These are phyloP conservation scores for Archivesica marissinica DNA, from an alignment of 1,140 invertebrate genomes.

Conservation along the genomic window DNA sequence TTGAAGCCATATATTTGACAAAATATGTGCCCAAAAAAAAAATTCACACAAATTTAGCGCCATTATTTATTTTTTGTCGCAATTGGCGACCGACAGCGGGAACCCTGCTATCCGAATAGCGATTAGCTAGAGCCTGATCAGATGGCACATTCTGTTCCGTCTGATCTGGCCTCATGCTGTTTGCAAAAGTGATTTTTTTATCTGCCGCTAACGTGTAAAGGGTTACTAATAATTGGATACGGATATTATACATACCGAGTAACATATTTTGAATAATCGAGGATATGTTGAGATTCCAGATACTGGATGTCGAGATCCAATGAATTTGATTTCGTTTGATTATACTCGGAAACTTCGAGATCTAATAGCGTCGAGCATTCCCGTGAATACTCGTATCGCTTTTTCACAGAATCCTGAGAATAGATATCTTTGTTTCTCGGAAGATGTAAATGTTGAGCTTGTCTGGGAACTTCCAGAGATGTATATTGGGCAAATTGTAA, in stretches of 20 bases:
- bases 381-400: not conserved
- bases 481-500: not conserved
- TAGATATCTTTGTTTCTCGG: not conserved
- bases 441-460: constrained; percentile 7
- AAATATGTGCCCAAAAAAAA: too few species aligned
- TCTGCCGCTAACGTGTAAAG: too few species aligned
- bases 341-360: not conserved
- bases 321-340: constrained; percentile 18
- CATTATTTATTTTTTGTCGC: too few species aligned
- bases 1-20: too few species aligned
- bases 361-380: constrained; percentile 1
- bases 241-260: constrained; percentile 30
- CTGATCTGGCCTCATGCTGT: too few species aligned
- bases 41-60: too few species aligned
- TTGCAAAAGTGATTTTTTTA: too few species aligned
- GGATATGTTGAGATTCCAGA: not conserved
- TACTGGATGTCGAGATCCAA: not conserved
- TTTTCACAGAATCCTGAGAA: constrained; percentile 14
- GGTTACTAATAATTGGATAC: too few species aligned
- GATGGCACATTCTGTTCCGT: too few species aligned
- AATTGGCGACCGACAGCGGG: not conserved
- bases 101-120: not conserved
- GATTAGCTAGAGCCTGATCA: not conserved
- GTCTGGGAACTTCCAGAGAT: not conserved
- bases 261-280: constrained; percentile 1